These are phyloP conservation scores for Urocyon cinereoargenteus DNA, from an alignment of 2,797 vertebrate genomes.

Conservation along the genomic window DNA sequence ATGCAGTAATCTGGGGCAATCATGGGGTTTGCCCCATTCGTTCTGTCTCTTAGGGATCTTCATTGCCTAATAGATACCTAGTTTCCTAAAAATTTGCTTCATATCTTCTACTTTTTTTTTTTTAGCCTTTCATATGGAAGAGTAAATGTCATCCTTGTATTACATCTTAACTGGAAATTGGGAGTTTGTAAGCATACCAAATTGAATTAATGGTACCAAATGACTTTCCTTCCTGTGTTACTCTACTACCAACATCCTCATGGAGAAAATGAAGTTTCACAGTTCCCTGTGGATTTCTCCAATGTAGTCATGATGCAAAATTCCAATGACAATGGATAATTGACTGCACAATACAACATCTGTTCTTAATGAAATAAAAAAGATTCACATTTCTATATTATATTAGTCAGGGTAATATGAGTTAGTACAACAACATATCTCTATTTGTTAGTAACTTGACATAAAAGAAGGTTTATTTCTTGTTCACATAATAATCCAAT, in stretches of 20 bases:
- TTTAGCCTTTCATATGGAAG: background rate
- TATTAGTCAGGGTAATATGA: background rate
- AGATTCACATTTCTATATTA: background rate
- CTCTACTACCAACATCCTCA: background rate
- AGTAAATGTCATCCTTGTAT: background rate
- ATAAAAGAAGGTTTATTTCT: slow-evolving; percentile 18
- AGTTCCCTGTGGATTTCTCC: background rate
- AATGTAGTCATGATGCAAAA: slow-evolving; percentile 32
- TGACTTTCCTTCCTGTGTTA: background rate
- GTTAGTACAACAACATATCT: background rate
- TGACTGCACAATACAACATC: slow-evolving; percentile 57
- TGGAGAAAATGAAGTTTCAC: background rate
- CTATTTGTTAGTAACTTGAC: slow-evolving; percentile 36
- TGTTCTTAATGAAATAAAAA: slow-evolving; percentile 71
- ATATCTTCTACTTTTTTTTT: too few relatives aligned
- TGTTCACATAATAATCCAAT: background rate
- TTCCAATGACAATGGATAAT: slow-evolving; percentile 37
- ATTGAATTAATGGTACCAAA: background rate
- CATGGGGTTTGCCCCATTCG: background rate
- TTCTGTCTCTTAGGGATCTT: background rate
- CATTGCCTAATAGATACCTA: background rate
- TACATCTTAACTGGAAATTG: background rate
- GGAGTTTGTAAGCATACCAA: background rate
- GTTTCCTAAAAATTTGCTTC: background rate
- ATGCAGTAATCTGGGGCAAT: background rate